Evolutionary conservation across 1,140 invertebrate genomes (phyloP), one percentile per base, ranked within the genome.

Genomic region (Drosophila azteca): DNA sequence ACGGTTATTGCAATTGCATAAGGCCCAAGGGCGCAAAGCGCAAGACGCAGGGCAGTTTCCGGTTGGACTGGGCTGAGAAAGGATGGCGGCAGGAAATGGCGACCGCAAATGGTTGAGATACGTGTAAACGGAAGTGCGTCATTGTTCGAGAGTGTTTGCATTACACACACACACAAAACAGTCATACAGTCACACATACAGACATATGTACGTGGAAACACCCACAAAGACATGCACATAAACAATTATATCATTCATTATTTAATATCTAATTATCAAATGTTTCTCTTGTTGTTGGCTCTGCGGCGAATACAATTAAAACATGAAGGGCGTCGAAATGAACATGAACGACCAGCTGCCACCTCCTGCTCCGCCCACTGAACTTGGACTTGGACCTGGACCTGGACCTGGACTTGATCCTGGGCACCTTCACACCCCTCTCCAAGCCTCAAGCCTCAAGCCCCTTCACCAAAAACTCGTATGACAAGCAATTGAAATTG

Each of bases 281-380:
- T 59, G 79, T 66, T 52, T 46, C 52, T 48, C 35, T 15, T 31
- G 52, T 20, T 44, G 45, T 17, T 45, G 63, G 44, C 24, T 53
- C 17, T 51, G 59, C 64, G 17, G 46, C 62, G 81, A 84, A 81
- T 81, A 85, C 81, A 85, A 85, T 85, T 87, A 85, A 85, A 85
- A 75, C 82, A 78, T 81, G 84, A 74, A 85, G 87, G 81, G 81
- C 81, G 81, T 77, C 78, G 77, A 81, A 87, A 85, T 81, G 81
- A 77, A 67, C 77, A 64, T 70, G 60, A 64, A 53, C 71, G 24
- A 31, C 7, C 71, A 75, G 71, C 71, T 75, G 71, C 70, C 71
- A 66, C 61, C 70, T 44, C 53, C 64, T 2, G 11, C 6, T 26
- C 24, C 3, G 0, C 24, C 24, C 24, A 26, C 24, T 26, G 24